Conservation (phyloP, 2,888 invertebrate genomes). For the Tenthredo livida region DNA sequence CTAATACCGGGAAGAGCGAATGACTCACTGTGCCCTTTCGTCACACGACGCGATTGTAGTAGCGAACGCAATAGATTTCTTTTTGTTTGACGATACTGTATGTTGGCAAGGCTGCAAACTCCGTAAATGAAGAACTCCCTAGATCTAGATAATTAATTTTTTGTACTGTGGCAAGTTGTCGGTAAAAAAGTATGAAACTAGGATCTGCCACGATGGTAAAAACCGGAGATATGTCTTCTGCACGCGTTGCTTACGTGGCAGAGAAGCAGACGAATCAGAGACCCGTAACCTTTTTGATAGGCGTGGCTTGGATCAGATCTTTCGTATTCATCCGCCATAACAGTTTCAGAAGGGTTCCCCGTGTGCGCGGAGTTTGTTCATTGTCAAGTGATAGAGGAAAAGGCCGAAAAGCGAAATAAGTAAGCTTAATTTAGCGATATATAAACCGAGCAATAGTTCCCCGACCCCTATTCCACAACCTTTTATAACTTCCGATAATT, state of each 20-base stretch:
- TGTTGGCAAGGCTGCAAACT: neutral
- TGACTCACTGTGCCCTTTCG: neutral
- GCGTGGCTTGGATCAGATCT: constrained; percentile 71
- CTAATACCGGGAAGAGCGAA: neutral
- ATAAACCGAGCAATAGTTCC: constrained; percentile 35
- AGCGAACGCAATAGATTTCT: neutral
- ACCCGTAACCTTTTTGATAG: constrained; percentile 66
- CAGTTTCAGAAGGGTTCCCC: constrained; percentile 65
- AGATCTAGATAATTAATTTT: neutral
- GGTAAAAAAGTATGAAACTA: constrained; percentile 7
- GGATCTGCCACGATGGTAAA: neutral
- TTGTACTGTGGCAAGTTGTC: neutral
- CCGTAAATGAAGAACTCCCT: neutral
- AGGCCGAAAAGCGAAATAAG: constrained; percentile 32
- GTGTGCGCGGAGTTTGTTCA: constrained; percentile 61
- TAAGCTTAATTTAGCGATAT: constrained; percentile 45
- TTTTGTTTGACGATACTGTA: neutral
- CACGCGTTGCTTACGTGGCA: constrained; percentile 74
- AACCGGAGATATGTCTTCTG: neutral
- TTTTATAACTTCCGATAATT: neutral
- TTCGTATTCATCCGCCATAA: constrained; percentile 73
- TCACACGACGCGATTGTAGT: neutral
- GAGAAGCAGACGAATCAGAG: constrained; percentile 67
- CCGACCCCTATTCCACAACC: constrained; percentile 25
- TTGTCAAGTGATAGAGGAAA: constrained; percentile 53